phyloP scores from a whole-genome alignment of 2,888 invertebrate genomes.

The Liopterus haemorrhoidalis region DNA sequence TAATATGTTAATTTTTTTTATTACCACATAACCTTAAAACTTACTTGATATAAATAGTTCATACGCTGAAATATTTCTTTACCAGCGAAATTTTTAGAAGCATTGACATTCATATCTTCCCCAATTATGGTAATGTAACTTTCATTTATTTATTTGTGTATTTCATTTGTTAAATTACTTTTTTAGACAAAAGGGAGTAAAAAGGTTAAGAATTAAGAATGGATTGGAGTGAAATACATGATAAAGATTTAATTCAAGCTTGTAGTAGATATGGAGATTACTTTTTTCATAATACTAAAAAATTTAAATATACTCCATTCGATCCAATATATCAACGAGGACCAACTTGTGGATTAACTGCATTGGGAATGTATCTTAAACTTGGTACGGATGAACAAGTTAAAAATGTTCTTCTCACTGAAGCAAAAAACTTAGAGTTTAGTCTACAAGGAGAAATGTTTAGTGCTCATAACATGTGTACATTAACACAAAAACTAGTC shows the following conservation, averaged over 20 bases:
- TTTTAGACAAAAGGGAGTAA: too few species aligned
- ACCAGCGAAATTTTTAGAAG: conserved; percentile 56
- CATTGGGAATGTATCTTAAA: conserved; percentile 70
- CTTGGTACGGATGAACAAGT: conserved; percentile 56
- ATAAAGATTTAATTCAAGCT: conserved; percentile 54
- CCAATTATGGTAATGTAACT: too few species aligned
- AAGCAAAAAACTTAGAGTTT: conserved; percentile 59
- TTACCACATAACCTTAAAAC: too few species aligned
- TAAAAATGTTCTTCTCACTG: conserved; percentile 46
- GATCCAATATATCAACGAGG: conserved; percentile 48
- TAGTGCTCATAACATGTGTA: conserved; percentile 64
- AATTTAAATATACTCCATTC: conserved; percentile 40
- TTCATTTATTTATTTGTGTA: too few species aligned
- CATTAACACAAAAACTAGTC: conserved; percentile 54
- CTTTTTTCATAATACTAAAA: conserved; percentile 47
- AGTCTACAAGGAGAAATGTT: conserved; percentile 88
- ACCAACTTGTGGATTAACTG: conserved; percentile 84
- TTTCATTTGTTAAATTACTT: too few species aligned
- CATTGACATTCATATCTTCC: too few species aligned
- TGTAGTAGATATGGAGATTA: conserved; percentile 54
- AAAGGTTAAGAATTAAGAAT: too few species aligned
- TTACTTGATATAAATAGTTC: conserved; percentile 64
- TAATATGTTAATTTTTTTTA: too few species aligned
- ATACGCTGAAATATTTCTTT: conserved; percentile 64
- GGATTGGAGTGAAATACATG: conserved; percentile 53